A percentile compares a stretch with the other conserved stretches of the same genome.
Conservation (phyloP, 2,888 invertebrate genomes). For the Serripes groenlandicus region DNA sequence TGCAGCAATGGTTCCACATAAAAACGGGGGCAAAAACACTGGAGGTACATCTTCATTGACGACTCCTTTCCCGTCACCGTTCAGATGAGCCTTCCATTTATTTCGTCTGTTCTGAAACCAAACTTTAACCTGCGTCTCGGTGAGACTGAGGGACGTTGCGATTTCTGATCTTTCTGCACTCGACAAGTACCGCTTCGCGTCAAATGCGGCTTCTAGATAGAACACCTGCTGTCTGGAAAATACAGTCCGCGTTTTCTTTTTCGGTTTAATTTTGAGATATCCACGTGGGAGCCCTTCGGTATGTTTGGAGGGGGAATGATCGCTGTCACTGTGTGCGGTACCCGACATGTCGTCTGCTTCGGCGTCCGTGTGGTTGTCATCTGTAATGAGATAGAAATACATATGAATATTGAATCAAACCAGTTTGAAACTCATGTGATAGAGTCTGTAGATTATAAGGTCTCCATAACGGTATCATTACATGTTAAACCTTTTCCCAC, state of each 20-base stretch:
- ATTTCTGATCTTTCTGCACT: constrained; percentile 74
- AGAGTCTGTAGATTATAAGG: too few relatives aligned
- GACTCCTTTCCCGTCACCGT: constrained; percentile 59
- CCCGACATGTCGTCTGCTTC: constrained; percentile 12
- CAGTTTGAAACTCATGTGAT: not conserved
- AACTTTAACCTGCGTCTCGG: constrained; percentile 75
- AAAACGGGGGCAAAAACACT: constrained; percentile 59
- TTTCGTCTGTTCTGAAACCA: constrained; percentile 76
- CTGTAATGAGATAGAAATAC: not conserved
- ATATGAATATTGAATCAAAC: not conserved
- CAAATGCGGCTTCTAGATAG: constrained; percentile 74
- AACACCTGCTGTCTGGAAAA: constrained; percentile 75
- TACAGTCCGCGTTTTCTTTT: constrained; percentile 75
- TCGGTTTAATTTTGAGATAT: constrained; percentile 54
- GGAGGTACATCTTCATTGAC: constrained; percentile 48
- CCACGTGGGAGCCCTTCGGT: not conserved
- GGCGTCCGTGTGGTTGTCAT: not conserved
- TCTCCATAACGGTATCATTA: too few relatives aligned
- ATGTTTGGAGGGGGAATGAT: constrained; percentile 9
- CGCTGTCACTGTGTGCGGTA: not conserved
- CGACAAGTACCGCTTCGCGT: constrained; percentile 72
- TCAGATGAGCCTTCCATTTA: constrained; percentile 75
- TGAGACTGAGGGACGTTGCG: constrained; percentile 68
- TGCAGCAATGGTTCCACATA: constrained; percentile 57
- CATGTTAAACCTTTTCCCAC: too few relatives aligned